Evolutionary conservation across 2,113 vertebrate genomes (phyloP).

Genomic region (Noctilio leporinus): DNA sequence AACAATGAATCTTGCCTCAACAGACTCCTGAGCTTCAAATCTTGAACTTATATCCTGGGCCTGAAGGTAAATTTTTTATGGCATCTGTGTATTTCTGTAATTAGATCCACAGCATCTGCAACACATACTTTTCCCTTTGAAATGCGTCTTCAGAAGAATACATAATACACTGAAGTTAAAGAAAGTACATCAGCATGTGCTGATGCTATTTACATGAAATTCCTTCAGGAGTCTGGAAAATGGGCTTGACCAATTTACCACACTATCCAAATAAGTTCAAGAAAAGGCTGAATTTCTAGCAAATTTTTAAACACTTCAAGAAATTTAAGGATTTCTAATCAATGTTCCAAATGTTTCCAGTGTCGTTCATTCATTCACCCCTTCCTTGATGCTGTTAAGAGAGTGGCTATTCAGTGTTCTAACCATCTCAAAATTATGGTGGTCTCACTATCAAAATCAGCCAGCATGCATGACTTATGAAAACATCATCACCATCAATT

Average conservation of each 20-base stretch:
- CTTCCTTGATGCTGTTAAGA: neutral
- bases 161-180: conserved; percentile 28
- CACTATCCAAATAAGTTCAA: neutral
- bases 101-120: conserved; percentile 23
- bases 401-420: neutral
- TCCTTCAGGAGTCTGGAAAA: conserved; percentile 16
- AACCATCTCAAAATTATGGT: neutral
- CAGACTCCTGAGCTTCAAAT: neutral
- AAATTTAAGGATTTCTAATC: neutral
- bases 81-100: conserved; percentile 48
- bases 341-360: neutral
- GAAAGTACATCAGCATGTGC: neutral
- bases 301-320: neutral
- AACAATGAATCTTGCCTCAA: neutral
- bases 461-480: neutral
- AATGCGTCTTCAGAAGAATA: conserved; percentile 44
- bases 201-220: neutral
- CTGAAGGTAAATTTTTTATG: conserved; percentile 38
- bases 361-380: neutral
- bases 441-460: neutral
- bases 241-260: neutral
- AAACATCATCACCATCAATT: neutral
- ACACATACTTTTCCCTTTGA: conserved; percentile 27
- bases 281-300: neutral
- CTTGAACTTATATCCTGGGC: conserved; percentile 25